These are phyloP conservation scores for Lates calcarifer DNA, from an alignment of 2,113 vertebrate genomes.

Conservation along the genomic window DNA sequence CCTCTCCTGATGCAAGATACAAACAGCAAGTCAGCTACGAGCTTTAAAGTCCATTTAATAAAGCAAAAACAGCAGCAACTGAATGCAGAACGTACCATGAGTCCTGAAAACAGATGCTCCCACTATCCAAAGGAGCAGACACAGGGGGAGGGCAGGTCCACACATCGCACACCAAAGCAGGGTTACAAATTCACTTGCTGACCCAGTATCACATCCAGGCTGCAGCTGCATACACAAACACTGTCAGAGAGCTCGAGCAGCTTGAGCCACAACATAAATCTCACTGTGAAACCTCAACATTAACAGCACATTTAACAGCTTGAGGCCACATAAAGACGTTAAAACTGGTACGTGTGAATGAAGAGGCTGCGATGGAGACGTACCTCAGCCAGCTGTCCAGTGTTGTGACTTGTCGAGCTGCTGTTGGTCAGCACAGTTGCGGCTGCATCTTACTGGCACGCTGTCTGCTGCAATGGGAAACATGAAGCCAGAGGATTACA, in stretches of 20 bases:
- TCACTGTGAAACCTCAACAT: constrained; percentile 1
- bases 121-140: constrained; percentile 62
- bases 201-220: constrained; percentile 50
- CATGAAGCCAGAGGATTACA: constrained; percentile 42
- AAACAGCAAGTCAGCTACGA: not conserved
- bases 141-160: constrained; percentile 39
- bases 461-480: constrained; percentile 22
- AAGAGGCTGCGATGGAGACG: not conserved
- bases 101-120: constrained; percentile 31
- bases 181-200: constrained; percentile 23
- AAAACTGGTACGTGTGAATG: not conserved
- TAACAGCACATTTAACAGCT: constrained; percentile 10
- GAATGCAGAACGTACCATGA: constrained; percentile 39
- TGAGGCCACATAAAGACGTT: not conserved
- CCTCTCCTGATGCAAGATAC: constrained; percentile 60
- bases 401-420: constrained; percentile 36
- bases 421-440: constrained; percentile 38
- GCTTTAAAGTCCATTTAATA: not conserved
- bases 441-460: constrained; percentile 43
- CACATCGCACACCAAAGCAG: constrained; percentile 54
- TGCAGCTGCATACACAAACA: constrained; percentile 41
- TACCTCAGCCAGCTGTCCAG: constrained; percentile 40
- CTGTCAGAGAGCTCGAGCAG: not conserved
- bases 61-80: not conserved
- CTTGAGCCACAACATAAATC: not conserved